Percentiles rank a stretch among this genome's conserved stretches.
Evolutionary conservation across 64 coral and sea anemone genomes (phyloP).

Genomic region (Platygyra sinensis): DNA sequence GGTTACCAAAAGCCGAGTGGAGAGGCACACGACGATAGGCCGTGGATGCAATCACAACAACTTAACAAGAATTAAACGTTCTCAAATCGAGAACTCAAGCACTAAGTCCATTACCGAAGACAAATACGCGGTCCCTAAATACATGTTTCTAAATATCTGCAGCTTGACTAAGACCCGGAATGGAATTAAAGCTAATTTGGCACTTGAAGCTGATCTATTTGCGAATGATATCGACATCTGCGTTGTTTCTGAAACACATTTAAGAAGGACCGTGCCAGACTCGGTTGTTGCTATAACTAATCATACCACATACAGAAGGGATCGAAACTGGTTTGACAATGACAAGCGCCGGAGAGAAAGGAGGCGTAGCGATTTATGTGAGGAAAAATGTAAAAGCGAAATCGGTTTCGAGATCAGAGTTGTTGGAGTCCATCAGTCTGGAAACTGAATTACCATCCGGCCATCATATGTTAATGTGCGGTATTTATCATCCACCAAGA

Average conservation of each 20-base stretch:
- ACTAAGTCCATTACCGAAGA: constrained; percentile 16
- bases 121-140: neutral
- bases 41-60: constrained; percentile 24
- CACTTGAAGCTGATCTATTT: constrained; percentile 50
- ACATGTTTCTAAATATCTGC: constrained; percentile 52
- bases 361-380: no score
- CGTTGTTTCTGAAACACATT: constrained; percentile 57
- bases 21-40: constrained; percentile 14
- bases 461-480: constrained; percentile 54
- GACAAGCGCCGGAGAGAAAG: constrained; percentile 22
- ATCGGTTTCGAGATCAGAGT: neutral
- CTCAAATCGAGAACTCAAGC: constrained; percentile 8
- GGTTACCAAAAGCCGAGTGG: constrained; percentile 19
- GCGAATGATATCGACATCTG: constrained; percentile 40
- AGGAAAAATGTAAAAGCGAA: no score
- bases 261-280: constrained; percentile 20
- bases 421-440: constrained; percentile 39
- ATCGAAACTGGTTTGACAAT: constrained; percentile 57
- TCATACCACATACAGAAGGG: constrained; percentile 35
- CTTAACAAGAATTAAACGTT: constrained; percentile 29
- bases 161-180: constrained; percentile 60
- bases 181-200: constrained; percentile 43
- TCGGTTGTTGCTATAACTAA: constrained; percentile 26
- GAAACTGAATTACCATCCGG: constrained; percentile 42
- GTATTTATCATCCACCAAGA: constrained; percentile 54